A percentile compares a stretch with the other conserved stretches of the same genome.
phyloP scores from a whole-genome alignment of 2,888 invertebrate genomes.

The Tromatobia lineatoria region DNA sequence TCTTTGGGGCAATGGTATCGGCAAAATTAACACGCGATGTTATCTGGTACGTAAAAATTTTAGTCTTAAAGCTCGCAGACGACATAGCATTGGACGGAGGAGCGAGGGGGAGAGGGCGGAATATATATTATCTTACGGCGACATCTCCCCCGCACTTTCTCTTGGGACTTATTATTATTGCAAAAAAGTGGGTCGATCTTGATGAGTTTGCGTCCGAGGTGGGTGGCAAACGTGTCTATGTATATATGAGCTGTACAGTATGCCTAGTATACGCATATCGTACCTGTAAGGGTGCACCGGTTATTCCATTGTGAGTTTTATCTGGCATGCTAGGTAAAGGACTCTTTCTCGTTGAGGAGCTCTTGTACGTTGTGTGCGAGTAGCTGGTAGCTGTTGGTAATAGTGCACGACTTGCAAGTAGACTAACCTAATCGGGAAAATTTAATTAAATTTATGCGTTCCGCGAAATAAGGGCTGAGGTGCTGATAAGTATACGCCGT shows the following conservation, averaged over 20 bases:
- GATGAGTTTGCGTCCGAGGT: constrained; percentile 66
- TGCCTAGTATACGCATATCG: neutral
- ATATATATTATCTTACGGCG: constrained; percentile 38
- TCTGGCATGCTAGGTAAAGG: constrained; percentile 28
- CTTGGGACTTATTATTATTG: constrained; percentile 68
- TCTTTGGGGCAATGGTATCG: neutral
- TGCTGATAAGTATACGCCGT: constrained; percentile 24
- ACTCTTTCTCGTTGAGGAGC: constrained; percentile 22
- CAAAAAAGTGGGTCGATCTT: constrained; percentile 75
- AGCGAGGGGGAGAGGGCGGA: neutral
- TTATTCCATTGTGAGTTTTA: constrained; percentile 47
- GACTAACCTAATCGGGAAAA: constrained; percentile 43
- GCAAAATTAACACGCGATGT: constrained; percentile 21
- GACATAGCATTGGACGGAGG: neutral
- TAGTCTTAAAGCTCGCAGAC: constrained; percentile 25
- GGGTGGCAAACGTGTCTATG: constrained; percentile 14
- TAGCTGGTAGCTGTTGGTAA: constrained; percentile 6
- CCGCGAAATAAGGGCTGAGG: constrained; percentile 2
- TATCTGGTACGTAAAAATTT: constrained; percentile 24
- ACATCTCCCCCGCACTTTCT: constrained; percentile 12
- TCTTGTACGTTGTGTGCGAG: constrained; percentile 20
- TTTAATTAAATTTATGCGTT: constrained; percentile 52
- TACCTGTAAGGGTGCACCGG: constrained; percentile 25
- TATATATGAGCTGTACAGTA: neutral
- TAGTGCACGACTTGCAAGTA: constrained; percentile 14